Evolutionary conservation across 2,888 invertebrate genomes (phyloP).

Genomic region (Hedychridium roseum): DNA sequence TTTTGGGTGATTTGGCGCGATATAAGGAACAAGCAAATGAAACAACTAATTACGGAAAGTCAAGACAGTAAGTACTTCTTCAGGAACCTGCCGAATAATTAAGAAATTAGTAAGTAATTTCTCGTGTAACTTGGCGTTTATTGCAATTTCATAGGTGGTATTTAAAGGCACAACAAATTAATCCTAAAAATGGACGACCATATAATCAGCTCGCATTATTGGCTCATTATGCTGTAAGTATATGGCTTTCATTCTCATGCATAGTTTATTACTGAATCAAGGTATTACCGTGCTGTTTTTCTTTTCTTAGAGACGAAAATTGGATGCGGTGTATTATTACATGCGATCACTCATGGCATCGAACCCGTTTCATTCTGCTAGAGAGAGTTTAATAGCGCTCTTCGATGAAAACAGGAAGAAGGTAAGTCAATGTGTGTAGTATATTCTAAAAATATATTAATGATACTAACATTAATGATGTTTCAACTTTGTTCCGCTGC

Average conservation of each 20-base stretch:
- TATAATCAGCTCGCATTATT: slow-evolving; percentile 94
- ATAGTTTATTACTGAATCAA: slow-evolving; percentile 5
- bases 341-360: slow-evolving; percentile 95
- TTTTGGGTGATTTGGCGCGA: slow-evolving; percentile 90
- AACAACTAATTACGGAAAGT: slow-evolving; percentile 81
- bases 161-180: slow-evolving; percentile 90
- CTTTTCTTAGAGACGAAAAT: slow-evolving; percentile 80
- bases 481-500: slow-evolving; percentile 60
- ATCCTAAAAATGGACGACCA: slow-evolving; percentile 93
- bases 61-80: slow-evolving; percentile 70
- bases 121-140: too few relatives aligned
- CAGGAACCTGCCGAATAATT: not conserved
- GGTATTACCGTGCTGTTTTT: not conserved
- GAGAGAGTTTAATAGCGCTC: slow-evolving; percentile 84
- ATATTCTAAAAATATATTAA: not conserved
- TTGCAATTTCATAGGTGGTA: slow-evolving; percentile 81
- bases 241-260: too few relatives aligned
- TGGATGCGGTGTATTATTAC: slow-evolving; percentile 97
- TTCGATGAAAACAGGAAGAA: slow-evolving; percentile 95
- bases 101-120: not conserved
- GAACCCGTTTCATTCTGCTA: slow-evolving; percentile 91
- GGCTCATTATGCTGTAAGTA: slow-evolving; percentile 80
- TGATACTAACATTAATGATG: slow-evolving; percentile 69
- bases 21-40: slow-evolving; percentile 88
- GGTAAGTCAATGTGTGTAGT: slow-evolving; percentile 65